Evolutionary conservation across 2,888 invertebrate genomes (phyloP).

Genomic region (Oligia strigilis): DNA sequence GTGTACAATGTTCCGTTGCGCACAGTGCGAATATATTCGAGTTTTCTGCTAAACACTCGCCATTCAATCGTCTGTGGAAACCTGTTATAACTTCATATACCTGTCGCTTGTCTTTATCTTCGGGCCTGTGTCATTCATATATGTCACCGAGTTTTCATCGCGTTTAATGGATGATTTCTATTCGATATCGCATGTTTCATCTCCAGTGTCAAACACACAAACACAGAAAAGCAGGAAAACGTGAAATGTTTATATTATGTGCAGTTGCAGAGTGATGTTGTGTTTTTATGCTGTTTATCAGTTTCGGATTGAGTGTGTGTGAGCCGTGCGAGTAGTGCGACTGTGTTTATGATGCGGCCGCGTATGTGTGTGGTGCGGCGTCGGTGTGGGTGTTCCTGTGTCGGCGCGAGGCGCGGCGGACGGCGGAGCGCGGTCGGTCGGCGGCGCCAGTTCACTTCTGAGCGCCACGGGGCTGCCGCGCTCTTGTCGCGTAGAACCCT

Average conservation of each 20-base stretch:
- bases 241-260: conserved; percentile 77
- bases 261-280: conserved; percentile 85
- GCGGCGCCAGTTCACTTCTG: conserved; percentile 86
- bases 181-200: conserved; percentile 46
- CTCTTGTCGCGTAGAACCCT: conserved; percentile 81
- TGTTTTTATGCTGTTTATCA: conserved; percentile 89
- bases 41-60: conserved; percentile 63
- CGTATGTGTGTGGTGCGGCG: conserved; percentile 68
- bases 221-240: conserved; percentile 72
- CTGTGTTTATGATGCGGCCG: conserved; percentile 70
- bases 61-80: conserved; percentile 65
- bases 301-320: conserved; percentile 77
- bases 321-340: conserved; percentile 60
- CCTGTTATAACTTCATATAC: conserved; percentile 60
- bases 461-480: conserved; percentile 87
- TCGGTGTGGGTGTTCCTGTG: conserved; percentile 82
- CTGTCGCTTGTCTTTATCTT: conserved; percentile 44
- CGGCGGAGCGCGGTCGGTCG: conserved; percentile 75
- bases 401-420: conserved; percentile 80
- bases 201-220: conserved; percentile 63
- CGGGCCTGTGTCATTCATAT: conserved; percentile 40
- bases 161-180: conserved; percentile 50
- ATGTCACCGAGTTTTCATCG: conserved; percentile 63
- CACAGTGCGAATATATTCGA: conserved; percentile 64
- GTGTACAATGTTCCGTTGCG: conserved; percentile 67